Evolutionary conservation across 2,797 vertebrate species (phyloP), one percentile per base, ranked within the genome.

Genomic region (Hipposideros larvatus): DNA sequence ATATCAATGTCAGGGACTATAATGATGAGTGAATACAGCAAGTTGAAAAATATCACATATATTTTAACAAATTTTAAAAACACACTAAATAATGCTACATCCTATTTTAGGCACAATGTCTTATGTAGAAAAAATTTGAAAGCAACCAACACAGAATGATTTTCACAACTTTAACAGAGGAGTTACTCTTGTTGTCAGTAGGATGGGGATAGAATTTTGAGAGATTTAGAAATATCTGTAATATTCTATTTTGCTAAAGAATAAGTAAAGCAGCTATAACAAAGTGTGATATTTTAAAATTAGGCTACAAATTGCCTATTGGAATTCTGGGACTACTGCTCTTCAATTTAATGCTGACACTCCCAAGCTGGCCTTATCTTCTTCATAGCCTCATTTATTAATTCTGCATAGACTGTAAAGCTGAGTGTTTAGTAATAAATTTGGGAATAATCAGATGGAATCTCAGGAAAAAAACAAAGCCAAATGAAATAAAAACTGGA

Each of bases 191-290:
- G 13, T 74, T 68, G 57, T 68, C 90, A 90, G 4, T 19, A 80
- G 7, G 68, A 37, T 55, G 15, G 24, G 22, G 48, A 80, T 66
- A 85, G 19, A 80, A 73, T 91, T 96, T n/a, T 53, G 7, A 16
- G 15, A 71, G 46, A 24, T 87, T 96, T 71, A 94, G 53, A 93
- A 79, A 79, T 84, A 53, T 77, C 28, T 41, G 9, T 90, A 92
- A 48, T 92, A 66, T 65, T 86, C 92, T 63, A 87, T 93, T 95
- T 94, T 66, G 46, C 37, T 92, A 86, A 90, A 57, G n/a, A 95
- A 34, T 85, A 57, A 68, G 31, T 83, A 43, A 92, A 87, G 18
- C 22, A 96, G 46, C 87, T 57, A 74, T 46, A 74, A 41, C 34
- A 79, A 61, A 93, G 21, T 73, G 16, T 78, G 41, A 21, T 63